Conservation (phyloP, 2,113 vertebrate genomes). For the Phylloscopus trochiloides region DNA sequence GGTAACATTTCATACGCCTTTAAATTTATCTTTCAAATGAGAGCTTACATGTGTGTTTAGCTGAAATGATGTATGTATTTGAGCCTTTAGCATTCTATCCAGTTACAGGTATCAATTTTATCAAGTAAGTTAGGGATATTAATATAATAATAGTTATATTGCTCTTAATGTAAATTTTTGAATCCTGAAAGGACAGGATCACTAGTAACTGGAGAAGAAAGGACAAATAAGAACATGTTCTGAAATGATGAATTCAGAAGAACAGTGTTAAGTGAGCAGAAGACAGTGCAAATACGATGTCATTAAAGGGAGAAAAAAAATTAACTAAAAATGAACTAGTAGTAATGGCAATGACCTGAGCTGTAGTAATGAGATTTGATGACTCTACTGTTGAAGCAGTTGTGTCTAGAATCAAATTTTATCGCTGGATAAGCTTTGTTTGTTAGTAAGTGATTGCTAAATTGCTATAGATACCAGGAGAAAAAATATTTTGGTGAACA, state of each 20-base stretch:
- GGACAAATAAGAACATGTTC: neutral
- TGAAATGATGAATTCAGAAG: neutral
- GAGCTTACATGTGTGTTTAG: neutral
- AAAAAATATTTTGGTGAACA: neutral
- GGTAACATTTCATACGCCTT: neutral
- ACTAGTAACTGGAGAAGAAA: neutral
- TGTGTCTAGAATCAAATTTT: neutral
- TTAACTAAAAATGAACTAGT: neutral
- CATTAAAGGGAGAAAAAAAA: neutral
- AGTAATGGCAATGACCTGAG: neutral
- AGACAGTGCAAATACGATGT: neutral
- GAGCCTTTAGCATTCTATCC: neutral
- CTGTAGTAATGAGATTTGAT: neutral
- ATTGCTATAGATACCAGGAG: neutral
- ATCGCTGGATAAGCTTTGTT: neutral
- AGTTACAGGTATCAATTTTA: neutral
- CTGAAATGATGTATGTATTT: neutral
- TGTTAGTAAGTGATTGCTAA: neutral
- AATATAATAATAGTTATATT: neutral
- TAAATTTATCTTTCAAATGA: neutral
- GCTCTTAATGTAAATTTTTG: neutral
- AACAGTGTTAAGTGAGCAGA: neutral
- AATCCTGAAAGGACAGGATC: neutral
- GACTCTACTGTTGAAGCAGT: neutral
- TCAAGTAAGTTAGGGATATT: neutral